These are phyloP conservation scores for Calliopum simillimum DNA, from an alignment of 2,888 invertebrate species.

Conservation along the genomic window DNA sequence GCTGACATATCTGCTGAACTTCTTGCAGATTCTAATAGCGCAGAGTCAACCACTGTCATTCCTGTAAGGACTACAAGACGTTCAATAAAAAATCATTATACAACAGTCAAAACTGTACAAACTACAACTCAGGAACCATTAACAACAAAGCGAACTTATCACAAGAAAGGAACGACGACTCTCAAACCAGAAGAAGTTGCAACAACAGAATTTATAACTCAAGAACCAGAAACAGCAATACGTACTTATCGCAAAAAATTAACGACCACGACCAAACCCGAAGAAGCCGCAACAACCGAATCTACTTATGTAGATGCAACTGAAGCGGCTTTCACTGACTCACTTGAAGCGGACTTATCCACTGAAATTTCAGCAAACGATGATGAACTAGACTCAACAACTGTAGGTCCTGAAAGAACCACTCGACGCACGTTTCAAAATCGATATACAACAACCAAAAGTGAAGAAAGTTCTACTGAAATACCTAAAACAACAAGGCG, in stretches of 20 bases:
- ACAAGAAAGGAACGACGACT: too few species aligned
- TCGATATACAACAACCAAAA: neutral
- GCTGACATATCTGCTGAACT: neutral
- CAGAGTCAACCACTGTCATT: neutral
- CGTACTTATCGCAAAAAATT: neutral
- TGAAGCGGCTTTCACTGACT: constrained; percentile 9
- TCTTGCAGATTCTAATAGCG: constrained; percentile 5
- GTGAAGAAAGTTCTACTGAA: constrained; percentile 35
- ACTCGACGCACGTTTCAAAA: neutral
- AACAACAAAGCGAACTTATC: too few species aligned
- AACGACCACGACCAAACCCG: too few species aligned
- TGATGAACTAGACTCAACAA: neutral
- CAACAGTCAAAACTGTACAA: neutral
- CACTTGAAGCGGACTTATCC: constrained; percentile 3
- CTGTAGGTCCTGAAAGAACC: neutral
- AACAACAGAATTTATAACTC: neutral
- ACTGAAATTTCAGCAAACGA: neutral
- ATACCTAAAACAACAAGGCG: constrained; percentile 14
- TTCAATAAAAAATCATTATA: neutral
- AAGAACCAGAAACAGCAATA: neutral
- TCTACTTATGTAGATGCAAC: constrained; percentile 6
- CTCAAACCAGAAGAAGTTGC: neutral
- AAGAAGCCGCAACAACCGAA: neutral
- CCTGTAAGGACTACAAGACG: constrained; percentile 10
- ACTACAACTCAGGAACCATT: too few species aligned